Base-by-base conservation (phyloP, 2,888 invertebrate genomes). In the Heteropelma amictum region DNA sequence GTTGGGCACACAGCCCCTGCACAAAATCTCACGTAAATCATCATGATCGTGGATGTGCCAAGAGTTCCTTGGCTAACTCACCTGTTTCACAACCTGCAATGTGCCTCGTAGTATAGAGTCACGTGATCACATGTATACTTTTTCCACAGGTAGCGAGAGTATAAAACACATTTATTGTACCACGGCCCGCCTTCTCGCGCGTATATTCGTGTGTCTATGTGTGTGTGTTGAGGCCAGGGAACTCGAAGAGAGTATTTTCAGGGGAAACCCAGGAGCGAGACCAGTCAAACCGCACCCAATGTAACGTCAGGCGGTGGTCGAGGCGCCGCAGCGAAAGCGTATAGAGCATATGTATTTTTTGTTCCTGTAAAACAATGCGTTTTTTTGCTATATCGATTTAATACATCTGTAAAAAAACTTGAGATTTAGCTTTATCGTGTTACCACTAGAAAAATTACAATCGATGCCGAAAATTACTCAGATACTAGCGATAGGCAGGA, bases 51-150 rank as follows among this genome's bases (percentile, higher is more conserved):
- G 21, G 12, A n/a, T n/a, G 33, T 40, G 51, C 53, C 51, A 7
- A 19, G 47, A 42, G 33, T 21, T 53, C 51, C 45, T 45, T 30
- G 68, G 26, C 53, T 53, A 77, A 68, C 68, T 80, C 87, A 87
- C 87, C 88, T 88, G 88, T 88, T 88, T 88, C 86, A 84, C 88
- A 88, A 89, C 86, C 86, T 85, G 87, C 82, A n/a, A n/a, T n/a
- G 84, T 88, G 85, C 86, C 86, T 21, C 51, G 87, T 86, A 82
- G 74, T 38, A 49, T 38, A 33, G 63, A 75, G 81, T 87, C 88
- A 89, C 88, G 88, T 89, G 88, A 88, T 81, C 73, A 33, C 63
- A 51, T 63, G 77, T 78, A 82, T 78, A 56, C 80, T 45, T 79
- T 79, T 79, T 79, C 33, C 38, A n/a, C n/a, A n/a, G n/a, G n/a